A percentile compares a stretch with the other conserved stretches of the same genome.
phyloP scores from a whole-genome alignment of 2,888 invertebrate species.

The Lasius platythorax region DNA sequence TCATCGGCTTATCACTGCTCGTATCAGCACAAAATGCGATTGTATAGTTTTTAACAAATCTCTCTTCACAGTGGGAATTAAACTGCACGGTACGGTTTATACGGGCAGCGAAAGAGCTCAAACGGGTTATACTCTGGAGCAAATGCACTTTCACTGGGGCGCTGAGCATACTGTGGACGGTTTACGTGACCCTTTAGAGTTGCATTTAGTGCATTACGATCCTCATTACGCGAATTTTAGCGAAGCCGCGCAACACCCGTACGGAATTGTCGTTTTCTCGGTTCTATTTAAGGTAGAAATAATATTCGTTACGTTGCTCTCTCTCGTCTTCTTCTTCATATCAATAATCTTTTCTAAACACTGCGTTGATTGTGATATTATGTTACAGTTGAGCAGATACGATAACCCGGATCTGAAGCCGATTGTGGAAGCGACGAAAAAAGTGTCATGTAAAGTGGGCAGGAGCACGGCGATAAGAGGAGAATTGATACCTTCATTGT shows the following conservation, averaged over 20 bases:
- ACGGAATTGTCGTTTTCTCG: constrained; percentile 89
- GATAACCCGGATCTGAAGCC: constrained; percentile 76
- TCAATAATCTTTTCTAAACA: neutral
- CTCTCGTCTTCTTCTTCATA: too few species aligned
- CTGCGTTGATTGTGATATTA: constrained; percentile 22
- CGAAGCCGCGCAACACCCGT: constrained; percentile 86
- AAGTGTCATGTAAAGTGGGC: constrained; percentile 74
- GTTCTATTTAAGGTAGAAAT: constrained; percentile 88
- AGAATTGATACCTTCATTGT: constrained; percentile 83
- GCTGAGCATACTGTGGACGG: constrained; percentile 94
- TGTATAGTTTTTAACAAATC: neutral
- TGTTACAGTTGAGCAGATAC: constrained; percentile 74
- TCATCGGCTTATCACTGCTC: neutral
- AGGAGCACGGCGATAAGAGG: constrained; percentile 60
- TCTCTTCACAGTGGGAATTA: constrained; percentile 72
- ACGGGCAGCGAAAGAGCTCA: too few species aligned
- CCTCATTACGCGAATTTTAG: constrained; percentile 86
- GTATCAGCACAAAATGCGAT: neutral
- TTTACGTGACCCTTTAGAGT: constrained; percentile 88
- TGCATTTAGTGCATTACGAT: constrained; percentile 90
- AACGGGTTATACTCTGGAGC: too few species aligned
- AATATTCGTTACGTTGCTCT: neutral
- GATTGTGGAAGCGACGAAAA: constrained; percentile 74
- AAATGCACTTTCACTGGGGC: constrained; percentile 94
- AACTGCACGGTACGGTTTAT: constrained; percentile 71